Percentiles rank a stretch among this genome's conserved stretches.
These are phyloP conservation scores for Colletes gigas DNA, from an alignment of 1,140 invertebrate species.

Conservation along the genomic window DNA sequence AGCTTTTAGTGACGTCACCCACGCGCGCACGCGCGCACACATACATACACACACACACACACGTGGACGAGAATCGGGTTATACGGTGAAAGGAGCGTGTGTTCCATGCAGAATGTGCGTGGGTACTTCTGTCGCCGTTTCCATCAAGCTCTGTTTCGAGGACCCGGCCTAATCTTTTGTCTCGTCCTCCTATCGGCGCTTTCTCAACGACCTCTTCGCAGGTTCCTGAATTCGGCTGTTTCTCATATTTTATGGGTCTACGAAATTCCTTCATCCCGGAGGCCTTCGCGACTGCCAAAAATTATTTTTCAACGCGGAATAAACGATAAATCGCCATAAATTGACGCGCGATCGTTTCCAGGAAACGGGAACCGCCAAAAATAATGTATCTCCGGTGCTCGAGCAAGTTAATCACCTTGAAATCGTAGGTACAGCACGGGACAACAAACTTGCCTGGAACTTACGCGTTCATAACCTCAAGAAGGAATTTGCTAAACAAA, in stretches of 20 bases:
- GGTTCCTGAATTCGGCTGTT: constrained; percentile 41
- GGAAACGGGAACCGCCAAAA: too few relatives aligned
- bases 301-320: too few relatives aligned
- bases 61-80: constrained; percentile 39
- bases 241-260: constrained; percentile 30
- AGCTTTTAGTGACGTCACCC: constrained; percentile 81
- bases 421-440: too few relatives aligned
- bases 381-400: too few relatives aligned
- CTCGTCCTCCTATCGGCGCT: constrained; percentile 58
- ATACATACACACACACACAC: background rate
- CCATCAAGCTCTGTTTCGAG: constrained; percentile 63
- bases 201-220: constrained; percentile 57
- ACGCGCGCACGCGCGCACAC: constrained; percentile 39
- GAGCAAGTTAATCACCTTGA: too few relatives aligned
- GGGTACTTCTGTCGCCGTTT: constrained; percentile 62
- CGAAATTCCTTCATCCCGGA: background rate
- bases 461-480: too few relatives aligned
- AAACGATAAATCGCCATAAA: too few relatives aligned
- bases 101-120: constrained; percentile 56
- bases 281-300: background rate
- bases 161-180: constrained; percentile 72
- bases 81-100: constrained; percentile 56
- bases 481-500: too few relatives aligned
- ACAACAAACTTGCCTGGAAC: too few relatives aligned
- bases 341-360: too few relatives aligned